Evolutionary conservation across 2,113 vertebrate genomes (phyloP), one percentile per base, ranked within the genome.

Genomic region (Ctenodactylus gundi): DNA sequence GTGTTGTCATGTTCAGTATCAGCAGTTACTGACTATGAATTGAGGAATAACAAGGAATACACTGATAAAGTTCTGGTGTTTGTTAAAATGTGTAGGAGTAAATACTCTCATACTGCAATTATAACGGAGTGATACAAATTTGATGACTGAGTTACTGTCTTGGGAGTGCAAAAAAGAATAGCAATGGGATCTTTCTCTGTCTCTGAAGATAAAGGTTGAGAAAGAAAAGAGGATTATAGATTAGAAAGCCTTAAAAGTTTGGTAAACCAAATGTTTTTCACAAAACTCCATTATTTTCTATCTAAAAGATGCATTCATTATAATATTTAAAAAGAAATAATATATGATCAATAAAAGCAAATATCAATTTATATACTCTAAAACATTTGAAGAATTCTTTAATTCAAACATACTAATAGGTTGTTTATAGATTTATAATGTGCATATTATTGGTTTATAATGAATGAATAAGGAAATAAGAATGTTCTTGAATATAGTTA

Each of bases 401-500:
- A 93, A 90, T 83, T 88, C 64, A n/a, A 18, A 5, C 46, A 91
- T 0, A 8, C 41, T 49, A 70, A 7, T 49, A 62, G 14, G n/a
- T 70, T 60, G 34, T 25, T 93, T n/a, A n/a, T n/a, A n/a, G 36
- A 12, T 53, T 83, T 85, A 67, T 75, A 64, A 70, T 77, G 13
- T 39, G 25, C 55, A 70, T 27, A 21, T 67, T 75, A n/a, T 29
- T 62, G 76, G 12, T 27, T 78, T 92, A 72, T 83, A 49, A 18
- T 86, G 53, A 76, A 7, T n/a, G 67, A 67, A 36, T 88, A 76
- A 93, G 44, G 55, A 95, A 96, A 70, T 65, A 81, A 87, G 44
- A 12, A 75, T 77, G 10, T 29, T 77, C 1, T 87, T 44, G 21
- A 72, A 53, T 62, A 27, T 36, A 84, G 6, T 84, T 15, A 15